Percentiles rank a stretch among this genome's conserved stretches.
These are phyloP conservation scores for Mesorhabditis spiculigera DNA, from an alignment of 2,888 invertebrate species.

Conservation along the genomic window DNA sequence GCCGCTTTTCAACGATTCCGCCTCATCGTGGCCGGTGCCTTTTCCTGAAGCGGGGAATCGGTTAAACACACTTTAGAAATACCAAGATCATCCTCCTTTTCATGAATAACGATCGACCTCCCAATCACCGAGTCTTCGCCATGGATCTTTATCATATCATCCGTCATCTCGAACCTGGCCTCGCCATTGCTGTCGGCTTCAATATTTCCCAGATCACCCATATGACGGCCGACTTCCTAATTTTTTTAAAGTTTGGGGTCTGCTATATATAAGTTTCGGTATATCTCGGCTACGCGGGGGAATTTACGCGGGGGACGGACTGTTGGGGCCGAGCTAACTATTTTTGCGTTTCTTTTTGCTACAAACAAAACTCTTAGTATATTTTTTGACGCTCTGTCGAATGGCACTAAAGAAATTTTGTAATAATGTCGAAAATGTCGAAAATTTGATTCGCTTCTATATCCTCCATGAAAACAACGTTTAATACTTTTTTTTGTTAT, in stretches of 20 bases:
- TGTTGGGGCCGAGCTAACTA: too few species aligned
- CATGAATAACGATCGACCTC: slow-evolving; percentile 55
- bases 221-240: slow-evolving; percentile 54
- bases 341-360: too few species aligned
- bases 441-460: too few species aligned
- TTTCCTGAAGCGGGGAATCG: slow-evolving; percentile 30
- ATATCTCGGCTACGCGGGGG: too few species aligned
- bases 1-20: slow-evolving; percentile 58
- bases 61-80: background rate
- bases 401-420: too few species aligned
- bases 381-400: too few species aligned
- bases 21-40: slow-evolving; percentile 45
- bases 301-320: too few species aligned
- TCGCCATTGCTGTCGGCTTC: slow-evolving; percentile 47
- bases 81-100: slow-evolving; percentile 13
- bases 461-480: too few species aligned
- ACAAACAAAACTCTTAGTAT: too few species aligned
- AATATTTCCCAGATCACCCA: slow-evolving; percentile 57
- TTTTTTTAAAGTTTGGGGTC: background rate
- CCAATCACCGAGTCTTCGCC: slow-evolving; percentile 43
- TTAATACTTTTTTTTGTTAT: too few species aligned
- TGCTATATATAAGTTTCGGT: background rate
- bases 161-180: slow-evolving; percentile 42
- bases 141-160: slow-evolving; percentile 27
- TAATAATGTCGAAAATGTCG: too few species aligned